Base-by-base conservation (phyloP, 2,797 vertebrate species). In the Gastrophryne carolinensis region DNA sequence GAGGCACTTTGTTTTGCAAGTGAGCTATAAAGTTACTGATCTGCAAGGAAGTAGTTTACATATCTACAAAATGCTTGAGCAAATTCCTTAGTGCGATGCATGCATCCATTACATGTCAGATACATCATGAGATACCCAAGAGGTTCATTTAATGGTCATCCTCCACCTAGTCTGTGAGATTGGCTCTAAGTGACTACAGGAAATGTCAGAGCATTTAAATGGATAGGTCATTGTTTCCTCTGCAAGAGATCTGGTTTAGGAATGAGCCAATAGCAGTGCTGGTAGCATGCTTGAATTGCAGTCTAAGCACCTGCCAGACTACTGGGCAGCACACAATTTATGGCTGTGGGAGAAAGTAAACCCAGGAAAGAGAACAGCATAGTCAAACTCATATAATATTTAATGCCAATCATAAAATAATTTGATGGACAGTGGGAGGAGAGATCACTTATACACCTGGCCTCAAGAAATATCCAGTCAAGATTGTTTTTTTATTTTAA, bases 171-270 rank as follows among this genome's bases (percentile, higher is more conserved):
- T 77, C 80, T 61, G 27, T 69, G 4, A 12, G 52, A 56, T 83
- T 72, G 74, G 69, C 64, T 78, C 80, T 65, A 79, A 79, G 79
- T 72, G 66, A 79, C 66, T 29, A 80, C 66, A 64, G 65, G 60
- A 69, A 73, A 73, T 78, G 70, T 80, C 79, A 70, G 5, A 53
- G 44, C 63, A 64, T 47, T 80, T 70, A 68, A 73, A 65, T 60
- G 37, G 74, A 77, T 80, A 58, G 66, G 5, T 23, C 26, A 64
- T 79, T 79, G 72, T 75, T 71, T 70, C 50, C 70, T 57, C 13
- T 52, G 53, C 23, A 50, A 75, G 71, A 79, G 26, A 56, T 34
- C 57, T 71, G 21, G 50, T 37, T 70, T 75, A 49, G 53, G 41
- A 64, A 39, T 17, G 11, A 41, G 21, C 49, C 72, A 75, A 19